Percentiles rank a stretch among this genome's conserved stretches.
Evolutionary conservation across 2,113 vertebrate genomes (phyloP).

Genomic region (Pachypanchax playfairii): DNA sequence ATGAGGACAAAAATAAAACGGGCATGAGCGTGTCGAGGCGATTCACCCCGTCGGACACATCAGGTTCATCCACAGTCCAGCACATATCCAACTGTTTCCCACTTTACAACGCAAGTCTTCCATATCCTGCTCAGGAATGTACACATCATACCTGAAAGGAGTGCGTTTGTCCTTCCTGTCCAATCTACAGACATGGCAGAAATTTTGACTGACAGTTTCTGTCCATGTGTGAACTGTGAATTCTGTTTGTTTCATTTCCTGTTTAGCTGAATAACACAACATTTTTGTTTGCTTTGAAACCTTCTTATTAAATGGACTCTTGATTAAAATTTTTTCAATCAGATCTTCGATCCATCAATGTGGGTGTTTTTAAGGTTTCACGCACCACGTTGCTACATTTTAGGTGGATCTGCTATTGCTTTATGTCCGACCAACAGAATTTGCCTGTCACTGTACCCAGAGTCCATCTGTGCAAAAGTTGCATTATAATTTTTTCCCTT

Average conservation of each 20-base stretch:
- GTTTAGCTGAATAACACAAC: not conserved
- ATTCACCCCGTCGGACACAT: slow-evolving; percentile 31
- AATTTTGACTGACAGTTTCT: slow-evolving; percentile 30
- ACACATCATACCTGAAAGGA: slow-evolving; percentile 50
- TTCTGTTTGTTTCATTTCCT: slow-evolving; percentile 37
- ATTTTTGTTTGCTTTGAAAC: not conserved
- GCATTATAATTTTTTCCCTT: not conserved
- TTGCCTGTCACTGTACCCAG: slow-evolving; percentile 1
- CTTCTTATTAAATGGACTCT: slow-evolving; percentile 17
- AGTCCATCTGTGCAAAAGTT: slow-evolving; percentile 3
- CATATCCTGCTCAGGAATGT: slow-evolving; percentile 62
- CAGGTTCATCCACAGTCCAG: slow-evolving; percentile 71
- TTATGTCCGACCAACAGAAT: slow-evolving; percentile 10
- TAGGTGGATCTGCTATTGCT: not conserved
- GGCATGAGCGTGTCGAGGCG: slow-evolving; percentile 53
- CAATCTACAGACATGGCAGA: slow-evolving; percentile 23
- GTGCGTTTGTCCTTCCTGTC: slow-evolving; percentile 29
- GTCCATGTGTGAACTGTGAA: slow-evolving; percentile 16
- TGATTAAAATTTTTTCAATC: slow-evolving; percentile 41
- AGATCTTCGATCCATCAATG: too few relatives aligned
- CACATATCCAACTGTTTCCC: slow-evolving; percentile 29
- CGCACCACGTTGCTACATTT: not conserved
- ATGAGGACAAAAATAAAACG: slow-evolving; percentile 23
- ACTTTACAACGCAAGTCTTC: slow-evolving; percentile 69
- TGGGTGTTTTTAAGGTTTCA: too few relatives aligned